Percentiles rank a stretch among this genome's conserved stretches.
These are phyloP conservation scores for Brachionus koreanus DNA, from an alignment of 1,140 invertebrate genomes.

Conservation along the genomic window DNA sequence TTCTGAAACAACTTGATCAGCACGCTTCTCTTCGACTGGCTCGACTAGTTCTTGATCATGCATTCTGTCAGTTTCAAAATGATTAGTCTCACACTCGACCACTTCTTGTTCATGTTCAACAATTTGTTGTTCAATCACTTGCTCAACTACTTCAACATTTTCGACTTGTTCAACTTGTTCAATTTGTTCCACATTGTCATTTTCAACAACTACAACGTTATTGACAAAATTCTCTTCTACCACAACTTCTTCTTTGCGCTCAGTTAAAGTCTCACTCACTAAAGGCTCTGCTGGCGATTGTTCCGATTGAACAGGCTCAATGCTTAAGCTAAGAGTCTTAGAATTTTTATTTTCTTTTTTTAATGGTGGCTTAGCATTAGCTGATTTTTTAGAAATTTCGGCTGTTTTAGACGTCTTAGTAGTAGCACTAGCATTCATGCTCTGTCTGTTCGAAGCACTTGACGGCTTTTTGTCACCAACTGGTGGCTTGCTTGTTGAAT, in stretches of 20 bases:
- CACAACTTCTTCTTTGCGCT: slow-evolving; percentile 47
- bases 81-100: neutral
- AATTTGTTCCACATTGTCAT: slow-evolving; percentile 36
- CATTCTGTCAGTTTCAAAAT: neutral
- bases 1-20: slow-evolving; percentile 46
- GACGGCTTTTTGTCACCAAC: neutral
- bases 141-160: slow-evolving; percentile 33
- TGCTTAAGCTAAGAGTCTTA: neutral
- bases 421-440: neutral
- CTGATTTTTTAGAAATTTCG: neutral
- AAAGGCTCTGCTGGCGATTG: slow-evolving; percentile 47
- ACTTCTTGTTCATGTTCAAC: slow-evolving; percentile 25
- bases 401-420: neutral
- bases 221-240: slow-evolving; percentile 29
- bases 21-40: neutral
- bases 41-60: slow-evolving; percentile 20
- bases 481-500: neutral
- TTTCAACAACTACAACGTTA: slow-evolving; percentile 39
- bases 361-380: neutral
- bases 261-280: slow-evolving; percentile 49
- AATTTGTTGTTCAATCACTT: slow-evolving; percentile 42
- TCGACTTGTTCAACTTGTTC: slow-evolving; percentile 42
- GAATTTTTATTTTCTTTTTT: neutral
- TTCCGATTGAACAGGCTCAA: neutral
- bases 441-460: neutral